Percentiles rank a stretch among this genome's conserved stretches.
These are phyloP conservation scores for Synaphobranchus kaupii DNA, from an alignment of 2,797 vertebrate genomes.

Conservation along the genomic window DNA sequence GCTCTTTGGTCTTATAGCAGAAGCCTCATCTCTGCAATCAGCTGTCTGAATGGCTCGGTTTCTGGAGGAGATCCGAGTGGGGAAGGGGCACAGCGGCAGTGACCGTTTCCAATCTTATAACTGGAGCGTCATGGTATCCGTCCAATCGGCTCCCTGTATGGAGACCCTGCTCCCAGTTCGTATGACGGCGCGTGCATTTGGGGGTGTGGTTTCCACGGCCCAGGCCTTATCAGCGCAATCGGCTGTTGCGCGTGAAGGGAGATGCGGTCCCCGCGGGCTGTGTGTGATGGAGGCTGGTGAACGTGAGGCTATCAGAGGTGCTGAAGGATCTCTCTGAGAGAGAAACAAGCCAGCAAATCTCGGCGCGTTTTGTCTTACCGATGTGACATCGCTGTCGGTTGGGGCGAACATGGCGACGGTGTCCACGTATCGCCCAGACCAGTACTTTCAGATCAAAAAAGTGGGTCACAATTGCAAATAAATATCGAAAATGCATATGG, in stretches of 20 bases:
- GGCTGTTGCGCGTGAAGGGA: neutral
- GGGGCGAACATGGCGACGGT: neutral
- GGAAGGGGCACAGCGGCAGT: neutral
- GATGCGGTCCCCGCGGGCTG: neutral
- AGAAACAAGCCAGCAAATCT: neutral
- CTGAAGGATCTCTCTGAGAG: neutral
- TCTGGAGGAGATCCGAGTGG: neutral
- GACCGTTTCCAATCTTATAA: neutral
- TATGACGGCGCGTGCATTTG: neutral
- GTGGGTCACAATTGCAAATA: neutral
- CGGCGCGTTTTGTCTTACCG: neutral
- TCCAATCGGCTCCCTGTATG: neutral
- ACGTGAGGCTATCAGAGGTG: neutral
- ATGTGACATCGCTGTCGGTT: no score
- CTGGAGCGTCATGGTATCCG: neutral
- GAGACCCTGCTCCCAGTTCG: neutral
- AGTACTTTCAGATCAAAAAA: no score
- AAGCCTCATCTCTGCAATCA: neutral
- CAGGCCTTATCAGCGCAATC: conserved; percentile 9
- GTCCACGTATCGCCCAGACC: neutral
- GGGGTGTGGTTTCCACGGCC: neutral
- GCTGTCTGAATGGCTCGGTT: neutral
- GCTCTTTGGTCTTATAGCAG: neutral
- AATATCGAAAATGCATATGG: neutral
- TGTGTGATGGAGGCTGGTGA: neutral